Base-by-base conservation (phyloP, 2,888 invertebrate genomes). In the Cactoblastis cactorum region DNA sequence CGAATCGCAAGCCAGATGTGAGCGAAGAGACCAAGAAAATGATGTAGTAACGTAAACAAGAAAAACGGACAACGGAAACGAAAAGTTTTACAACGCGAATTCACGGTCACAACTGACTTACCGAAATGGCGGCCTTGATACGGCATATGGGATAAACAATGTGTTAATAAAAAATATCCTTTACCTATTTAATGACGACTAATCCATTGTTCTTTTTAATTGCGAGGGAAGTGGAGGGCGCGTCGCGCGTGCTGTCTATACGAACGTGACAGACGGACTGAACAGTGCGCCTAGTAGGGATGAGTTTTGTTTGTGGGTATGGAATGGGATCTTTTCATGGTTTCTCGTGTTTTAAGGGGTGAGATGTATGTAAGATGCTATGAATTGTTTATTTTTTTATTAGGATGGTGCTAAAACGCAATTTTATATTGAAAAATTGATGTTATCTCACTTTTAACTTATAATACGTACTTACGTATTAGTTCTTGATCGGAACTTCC, bases 181-280 rank as follows among this genome's bases (percentile, higher is more conserved):
- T 73, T 79, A 80, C 79, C 80, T 79, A 15, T 69, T 66, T 58
- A 68, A 69, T 76, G 83, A 81, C 77, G 82, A 72, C 58, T 69
- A 69, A 51, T 71, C 80, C 83, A 84, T 84, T 84, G 82, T 84
- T 72, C 73, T 53, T 55, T 49, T 51, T 78, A 77, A 80, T 77
- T 76, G 73, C 53, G 57, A 55, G 53, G 53, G 50, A 37, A 24
- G 34, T 46, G 47, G 38, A 49, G 28, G 55, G 9, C 41, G 49
- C 43, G 43, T 9, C 17, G 28, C 11, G 28, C 43, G 43, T 43
- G 24, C 28, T 9, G 28, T 28, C 28, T 15, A 1, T 3, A n/a
- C 43, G 43, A 11, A 15, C 3, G 43, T 28, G 6, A 9, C 4
- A 15, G 28, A 15, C 8, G 6, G 8, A 43, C 43, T 43, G 43